A percentile compares a stretch with the other conserved stretches of the same genome.
Evolutionary conservation across 2,888 invertebrate genomes (phyloP).

Genomic region (Sthenelais limicola): DNA sequence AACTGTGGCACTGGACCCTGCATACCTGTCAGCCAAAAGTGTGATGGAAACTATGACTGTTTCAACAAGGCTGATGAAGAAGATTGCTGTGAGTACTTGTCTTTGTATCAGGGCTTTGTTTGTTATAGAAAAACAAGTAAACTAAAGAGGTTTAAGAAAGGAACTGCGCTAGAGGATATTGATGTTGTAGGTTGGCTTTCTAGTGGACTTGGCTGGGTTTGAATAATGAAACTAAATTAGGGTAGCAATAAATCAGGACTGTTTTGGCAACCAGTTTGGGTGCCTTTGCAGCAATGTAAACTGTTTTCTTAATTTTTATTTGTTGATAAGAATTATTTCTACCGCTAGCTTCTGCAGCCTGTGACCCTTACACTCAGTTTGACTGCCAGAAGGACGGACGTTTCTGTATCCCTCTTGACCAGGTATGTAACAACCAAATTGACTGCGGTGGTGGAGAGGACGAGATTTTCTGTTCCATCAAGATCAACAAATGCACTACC

Average conservation of each 20-base stretch:
- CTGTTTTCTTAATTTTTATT: no score
- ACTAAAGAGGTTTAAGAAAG: no score
- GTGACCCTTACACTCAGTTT: conserved; percentile 21
- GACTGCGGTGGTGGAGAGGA: conserved; percentile 43
- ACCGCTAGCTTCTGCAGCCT: background rate
- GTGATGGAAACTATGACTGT: conserved; percentile 87
- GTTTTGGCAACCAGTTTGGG: no score
- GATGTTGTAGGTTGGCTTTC: no score
- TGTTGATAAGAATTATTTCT: no score
- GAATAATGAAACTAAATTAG: no score
- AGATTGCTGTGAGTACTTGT: conserved; percentile 33
- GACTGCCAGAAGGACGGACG: conserved; percentile 29
- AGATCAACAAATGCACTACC: conserved; percentile 60
- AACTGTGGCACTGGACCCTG: conserved; percentile 78
- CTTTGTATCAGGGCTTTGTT: no score
- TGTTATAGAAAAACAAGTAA: no score
- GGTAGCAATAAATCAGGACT: no score
- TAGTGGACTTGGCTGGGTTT: no score
- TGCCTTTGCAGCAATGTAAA: no score
- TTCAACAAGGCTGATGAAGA: conserved; percentile 88
- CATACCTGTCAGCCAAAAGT: conserved; percentile 81
- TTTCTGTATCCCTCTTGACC: conserved; percentile 47
- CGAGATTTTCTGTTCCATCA: conserved; percentile 14
- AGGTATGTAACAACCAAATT: conserved; percentile 48
- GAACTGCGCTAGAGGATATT: no score